Evolutionary conservation across 2,113 vertebrate species (phyloP), one percentile per base, ranked within the genome.

Genomic region (Elephantulus edwardii): DNA sequence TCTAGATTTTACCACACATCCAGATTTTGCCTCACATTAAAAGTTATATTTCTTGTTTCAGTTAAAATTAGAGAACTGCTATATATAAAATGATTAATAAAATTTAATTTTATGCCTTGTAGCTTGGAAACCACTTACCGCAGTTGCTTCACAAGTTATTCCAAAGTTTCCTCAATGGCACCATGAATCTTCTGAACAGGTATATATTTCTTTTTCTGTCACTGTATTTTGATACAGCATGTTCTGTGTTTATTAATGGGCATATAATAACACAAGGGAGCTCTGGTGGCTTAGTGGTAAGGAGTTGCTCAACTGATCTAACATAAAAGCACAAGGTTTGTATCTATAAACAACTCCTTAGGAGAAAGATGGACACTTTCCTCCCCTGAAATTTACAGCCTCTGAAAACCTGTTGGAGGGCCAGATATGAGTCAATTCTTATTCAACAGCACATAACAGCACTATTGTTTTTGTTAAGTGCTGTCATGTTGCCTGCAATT

Each of bases 31-130:
- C 58, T 83, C 50, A 50, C 72, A 3, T 86, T 82, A 44, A 62
- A 54, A 64, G 24, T 81, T 90, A 22, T 40, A 56, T 38, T 86
- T 22, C 40, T 76, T 46, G 40, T 86, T 66, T 88, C 8, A 38
- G 24, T 75, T 88, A 38, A 68, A 68, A 38, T 75, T 87, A 62
- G 40, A 64, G 33, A 1, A 64, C 8, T 64, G 9, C 8, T 71
- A 12, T 76, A 1, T 28, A 1, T 62, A 3, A 22, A 33, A 1
- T 1, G 26, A 84, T n/a, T 91, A 58, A 95, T 70, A 94, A 72
- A n/a, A 0, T 84, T 33, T 95, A 62, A 74, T 96, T 97, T 97
- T 96, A 48, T 97, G 48, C 92, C 75, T 96, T 95, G 58, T 96
- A 98, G 98, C 77, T 82, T 8, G 66, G 89, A 92, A 93, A 83